Base-by-base conservation (phyloP, 1,140 invertebrate species). In the Neodiprion fabricii region DNA sequence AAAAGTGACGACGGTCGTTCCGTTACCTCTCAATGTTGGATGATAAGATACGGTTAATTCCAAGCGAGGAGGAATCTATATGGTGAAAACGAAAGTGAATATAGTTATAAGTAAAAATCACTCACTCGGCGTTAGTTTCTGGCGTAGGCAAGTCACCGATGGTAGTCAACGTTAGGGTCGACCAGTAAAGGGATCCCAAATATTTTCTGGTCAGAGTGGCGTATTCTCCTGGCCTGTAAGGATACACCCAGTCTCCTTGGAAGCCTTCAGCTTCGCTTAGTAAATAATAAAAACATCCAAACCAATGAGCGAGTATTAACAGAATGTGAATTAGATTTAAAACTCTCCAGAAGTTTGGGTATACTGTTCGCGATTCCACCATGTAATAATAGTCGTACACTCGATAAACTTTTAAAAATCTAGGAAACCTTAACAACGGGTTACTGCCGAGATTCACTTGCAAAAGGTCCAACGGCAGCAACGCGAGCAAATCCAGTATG, bases 281-380 rank as follows among this genome's bases (percentile, higher is more conserved):
- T 75, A 98, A 88, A 89, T 96, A 98, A 90, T 98, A 98, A 89
- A 99, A 99, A 85, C 97, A 98, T 50, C 97, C 97, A 85, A 98
- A 99, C 97, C 97, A 99, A 84, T 99, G 97, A 23, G 96, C 96
- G 76, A 98, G 91, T 78, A 98, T 95, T 76, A 99, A 92, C 50
- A 98, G 91, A 80, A 98, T 98, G 86, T 99, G 97, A 75, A 98
- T 96, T 40, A 98, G 90, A 88, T 98, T 98, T 76, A 97, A 91
- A 28, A 98, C 97, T n/a, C 97, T 91, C 95, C 97, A 97, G 81
- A 98, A 91, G 88, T 99, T 99, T 7, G 97, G 97, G 88, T 97
- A 98, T 50, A 98, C 94, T 0, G 97, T 98, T 76, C 97, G 89
- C 21, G 96, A 98, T 86, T 98, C 97, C 74, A 98, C 96, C 90